phyloP scores from a whole-genome alignment of 2,797 vertebrate genomes.

The Apogon hyalosoma region DNA sequence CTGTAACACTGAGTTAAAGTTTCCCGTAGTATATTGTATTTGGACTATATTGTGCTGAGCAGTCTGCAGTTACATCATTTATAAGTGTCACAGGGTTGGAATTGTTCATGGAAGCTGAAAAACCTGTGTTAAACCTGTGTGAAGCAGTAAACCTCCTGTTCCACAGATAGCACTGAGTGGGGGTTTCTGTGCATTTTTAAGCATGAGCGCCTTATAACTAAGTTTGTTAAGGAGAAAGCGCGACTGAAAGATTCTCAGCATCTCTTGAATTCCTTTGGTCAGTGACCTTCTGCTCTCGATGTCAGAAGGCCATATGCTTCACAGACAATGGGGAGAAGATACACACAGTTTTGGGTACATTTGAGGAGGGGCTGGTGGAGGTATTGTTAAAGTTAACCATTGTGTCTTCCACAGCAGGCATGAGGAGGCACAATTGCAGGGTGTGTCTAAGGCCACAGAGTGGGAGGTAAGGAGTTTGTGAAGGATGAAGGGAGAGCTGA shows the following conservation, averaged over 20 bases:
- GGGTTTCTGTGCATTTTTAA: slow-evolving; percentile 22
- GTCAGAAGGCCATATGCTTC: slow-evolving; percentile 79
- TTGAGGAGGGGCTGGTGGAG: slow-evolving; percentile 60
- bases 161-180: background rate
- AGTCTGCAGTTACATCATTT: no score
- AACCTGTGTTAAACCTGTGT: no score
- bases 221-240: slow-evolving; percentile 35
- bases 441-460: slow-evolving; percentile 27
- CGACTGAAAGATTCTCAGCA: slow-evolving; percentile 71
- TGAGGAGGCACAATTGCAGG: slow-evolving; percentile 42
- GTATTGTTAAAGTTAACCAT: slow-evolving; percentile 77
- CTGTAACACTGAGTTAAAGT: no score
- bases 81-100: no score
- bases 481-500: slow-evolving; percentile 24
- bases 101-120: no score
- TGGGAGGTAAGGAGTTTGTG: slow-evolving; percentile 24
- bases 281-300: slow-evolving; percentile 63
- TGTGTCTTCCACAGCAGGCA: slow-evolving; percentile 66
- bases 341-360: slow-evolving; percentile 45
- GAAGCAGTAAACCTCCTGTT: background rate
- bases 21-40: no score
- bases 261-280: slow-evolving; percentile 76
- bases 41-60: no score
- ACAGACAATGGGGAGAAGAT: slow-evolving; percentile 58
- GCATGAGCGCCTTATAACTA: slow-evolving; percentile 32